A percentile compares a stretch with the other conserved stretches of the same genome.
phyloP scores from a whole-genome alignment of 2,888 invertebrate species.

The Limnephilus lunatus region DNA sequence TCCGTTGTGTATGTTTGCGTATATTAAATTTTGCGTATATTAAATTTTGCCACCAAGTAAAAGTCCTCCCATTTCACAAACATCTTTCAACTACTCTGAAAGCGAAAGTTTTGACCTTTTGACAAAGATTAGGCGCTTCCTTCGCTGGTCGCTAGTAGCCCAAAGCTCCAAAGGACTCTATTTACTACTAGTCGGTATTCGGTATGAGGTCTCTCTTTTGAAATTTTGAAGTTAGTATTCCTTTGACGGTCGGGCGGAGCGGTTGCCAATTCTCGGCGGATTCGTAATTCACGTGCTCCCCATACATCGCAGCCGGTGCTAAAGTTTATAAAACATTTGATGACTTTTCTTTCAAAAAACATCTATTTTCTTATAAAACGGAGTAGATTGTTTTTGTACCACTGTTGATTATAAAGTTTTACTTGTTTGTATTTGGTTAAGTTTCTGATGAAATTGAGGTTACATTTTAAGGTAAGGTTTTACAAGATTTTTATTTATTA shows the following conservation, averaged over 20 bases:
- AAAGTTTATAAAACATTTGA: background rate
- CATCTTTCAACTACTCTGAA: background rate
- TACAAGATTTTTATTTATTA: background rate
- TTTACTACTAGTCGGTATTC: background rate
- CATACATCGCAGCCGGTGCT: background rate
- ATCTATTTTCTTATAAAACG: background rate
- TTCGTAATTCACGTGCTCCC: background rate
- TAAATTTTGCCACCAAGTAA: background rate
- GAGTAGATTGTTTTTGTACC: background rate
- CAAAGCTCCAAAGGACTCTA: background rate
- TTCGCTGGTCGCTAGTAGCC: background rate
- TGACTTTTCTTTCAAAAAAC: background rate
- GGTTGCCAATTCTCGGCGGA: background rate
- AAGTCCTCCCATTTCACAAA: background rate
- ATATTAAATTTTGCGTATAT: background rate
- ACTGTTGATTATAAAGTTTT: background rate
- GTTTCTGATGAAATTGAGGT: background rate
- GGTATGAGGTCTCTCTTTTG: background rate
- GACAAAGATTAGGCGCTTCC: background rate
- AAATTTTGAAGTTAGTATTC: background rate
- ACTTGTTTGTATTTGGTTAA: background rate
- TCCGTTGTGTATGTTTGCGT: background rate
- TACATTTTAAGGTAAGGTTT: background rate
- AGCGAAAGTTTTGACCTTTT: background rate
- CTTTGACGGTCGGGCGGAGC: constrained; percentile 11